phyloP scores from a whole-genome alignment of 1,140 invertebrate genomes.

The Bombus soroeensis region DNA sequence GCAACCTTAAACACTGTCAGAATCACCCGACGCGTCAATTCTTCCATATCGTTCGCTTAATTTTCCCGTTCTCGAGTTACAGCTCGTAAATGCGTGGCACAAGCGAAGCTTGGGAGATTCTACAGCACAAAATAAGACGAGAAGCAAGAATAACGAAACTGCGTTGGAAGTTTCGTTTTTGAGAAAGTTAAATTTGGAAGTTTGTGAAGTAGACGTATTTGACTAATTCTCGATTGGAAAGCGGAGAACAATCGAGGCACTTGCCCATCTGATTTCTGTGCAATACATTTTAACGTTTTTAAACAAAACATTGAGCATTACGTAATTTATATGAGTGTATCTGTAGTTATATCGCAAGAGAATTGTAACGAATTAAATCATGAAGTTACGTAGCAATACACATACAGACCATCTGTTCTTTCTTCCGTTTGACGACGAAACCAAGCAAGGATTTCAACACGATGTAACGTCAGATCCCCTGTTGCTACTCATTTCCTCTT shows the following conservation, averaged over 20 bases:
- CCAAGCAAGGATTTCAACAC: constrained; percentile 1
- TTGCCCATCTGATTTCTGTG: too few relatives aligned
- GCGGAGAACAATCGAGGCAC: too few relatives aligned
- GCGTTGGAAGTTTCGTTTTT: background rate
- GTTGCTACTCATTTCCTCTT: background rate
- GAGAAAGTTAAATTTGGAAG: too few relatives aligned
- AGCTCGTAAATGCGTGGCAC: background rate
- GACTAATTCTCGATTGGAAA: too few relatives aligned
- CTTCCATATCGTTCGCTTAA: background rate
- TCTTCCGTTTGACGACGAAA: background rate
- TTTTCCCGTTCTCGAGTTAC: background rate
- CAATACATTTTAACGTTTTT: too few relatives aligned
- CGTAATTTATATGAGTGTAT: too few relatives aligned
- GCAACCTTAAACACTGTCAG: background rate
- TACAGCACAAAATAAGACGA: background rate
- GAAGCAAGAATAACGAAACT: background rate
- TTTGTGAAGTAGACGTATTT: too few relatives aligned
- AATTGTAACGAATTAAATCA: too few relatives aligned
- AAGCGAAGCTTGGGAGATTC: background rate
- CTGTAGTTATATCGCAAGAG: too few relatives aligned
- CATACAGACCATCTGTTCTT: background rate
- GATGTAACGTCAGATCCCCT: background rate
- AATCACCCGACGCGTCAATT: background rate
- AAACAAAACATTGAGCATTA: too few relatives aligned
- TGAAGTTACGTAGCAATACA: too few relatives aligned